Evolutionary conservation across 2,888 invertebrate species (phyloP).

Genomic region (Gerosis bhagava): DNA sequence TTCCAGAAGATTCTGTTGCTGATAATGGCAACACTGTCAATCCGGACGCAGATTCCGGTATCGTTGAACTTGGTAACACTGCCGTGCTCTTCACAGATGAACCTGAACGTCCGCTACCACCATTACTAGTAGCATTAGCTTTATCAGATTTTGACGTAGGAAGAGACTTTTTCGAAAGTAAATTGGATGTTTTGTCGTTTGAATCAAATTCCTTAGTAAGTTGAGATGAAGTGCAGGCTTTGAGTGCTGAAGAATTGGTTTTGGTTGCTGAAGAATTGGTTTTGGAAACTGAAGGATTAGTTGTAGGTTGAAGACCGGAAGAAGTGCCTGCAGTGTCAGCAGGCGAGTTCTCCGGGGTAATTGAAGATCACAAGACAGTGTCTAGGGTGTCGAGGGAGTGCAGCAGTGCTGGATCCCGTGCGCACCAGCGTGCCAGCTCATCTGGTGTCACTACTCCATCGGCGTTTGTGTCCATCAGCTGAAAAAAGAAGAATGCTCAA

Average conservation of each 20-base stretch:
- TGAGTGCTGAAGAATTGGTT: too few species aligned
- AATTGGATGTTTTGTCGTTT: too few species aligned
- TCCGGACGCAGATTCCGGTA: conserved; percentile 5
- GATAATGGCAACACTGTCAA: conserved; percentile 10
- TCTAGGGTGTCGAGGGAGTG: conserved; percentile 87
- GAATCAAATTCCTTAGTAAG: too few species aligned
- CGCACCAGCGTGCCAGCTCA: conserved; percentile 90
- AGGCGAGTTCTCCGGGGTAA: conserved; percentile 36
- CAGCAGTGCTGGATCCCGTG: conserved; percentile 86
- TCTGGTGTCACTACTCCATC: conserved; percentile 92
- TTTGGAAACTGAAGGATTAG: too few species aligned
- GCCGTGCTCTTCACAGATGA: conserved; percentile 22
- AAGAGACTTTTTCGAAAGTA: too few species aligned
- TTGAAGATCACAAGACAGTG: conserved; percentile 86
- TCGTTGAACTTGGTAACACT: conserved; percentile 12
- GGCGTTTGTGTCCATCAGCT: conserved; percentile 91
- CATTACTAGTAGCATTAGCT: too few species aligned
- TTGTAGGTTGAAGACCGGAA: conserved; percentile 13
- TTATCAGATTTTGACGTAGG: too few species aligned
- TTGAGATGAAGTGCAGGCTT: too few species aligned
- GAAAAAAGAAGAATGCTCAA: too few species aligned
- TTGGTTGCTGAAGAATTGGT: too few species aligned
- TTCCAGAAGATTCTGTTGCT: too few species aligned
- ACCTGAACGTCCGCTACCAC: conserved; percentile 29
- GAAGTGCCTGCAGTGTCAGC: conserved; percentile 41